Conservation (phyloP, 2,797 vertebrate genomes). For the Onychomys arenicola region DNA sequence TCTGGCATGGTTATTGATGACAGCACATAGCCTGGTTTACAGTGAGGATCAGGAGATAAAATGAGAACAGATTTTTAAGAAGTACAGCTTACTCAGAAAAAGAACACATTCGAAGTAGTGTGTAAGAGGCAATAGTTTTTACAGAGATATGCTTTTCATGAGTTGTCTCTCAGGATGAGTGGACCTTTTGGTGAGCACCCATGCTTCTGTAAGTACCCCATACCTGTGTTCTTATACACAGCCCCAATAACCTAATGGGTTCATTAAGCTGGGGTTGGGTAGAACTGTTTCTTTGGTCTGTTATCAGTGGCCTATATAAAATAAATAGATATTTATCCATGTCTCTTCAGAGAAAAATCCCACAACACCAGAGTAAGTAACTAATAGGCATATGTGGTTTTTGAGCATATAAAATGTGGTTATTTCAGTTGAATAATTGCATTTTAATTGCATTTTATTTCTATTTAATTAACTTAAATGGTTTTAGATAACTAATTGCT, state of each 20-base stretch:
- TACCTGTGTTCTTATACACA: neutral
- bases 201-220: too few relatives aligned
- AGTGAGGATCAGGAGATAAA: neutral
- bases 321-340: neutral
- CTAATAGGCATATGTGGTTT: neutral
- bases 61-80: neutral
- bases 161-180: too few relatives aligned
- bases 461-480: constrained; percentile 34
- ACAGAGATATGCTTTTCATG: neutral
- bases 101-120: neutral
- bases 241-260: neutral
- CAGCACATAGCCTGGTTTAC: neutral
- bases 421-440: neutral
- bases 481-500: neutral
- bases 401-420: neutral
- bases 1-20: neutral
- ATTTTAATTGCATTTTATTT: neutral
- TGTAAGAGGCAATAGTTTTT: neutral
- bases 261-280: neutral
- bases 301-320: neutral
- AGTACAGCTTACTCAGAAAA: neutral
- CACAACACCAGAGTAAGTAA: neutral
- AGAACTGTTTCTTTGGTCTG: neutral
- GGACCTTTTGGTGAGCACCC: neutral
- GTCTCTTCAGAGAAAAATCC: neutral